These are phyloP conservation scores for Eucera pruinosa DNA, from an alignment of 2,888 invertebrate species.

Conservation along the genomic window DNA sequence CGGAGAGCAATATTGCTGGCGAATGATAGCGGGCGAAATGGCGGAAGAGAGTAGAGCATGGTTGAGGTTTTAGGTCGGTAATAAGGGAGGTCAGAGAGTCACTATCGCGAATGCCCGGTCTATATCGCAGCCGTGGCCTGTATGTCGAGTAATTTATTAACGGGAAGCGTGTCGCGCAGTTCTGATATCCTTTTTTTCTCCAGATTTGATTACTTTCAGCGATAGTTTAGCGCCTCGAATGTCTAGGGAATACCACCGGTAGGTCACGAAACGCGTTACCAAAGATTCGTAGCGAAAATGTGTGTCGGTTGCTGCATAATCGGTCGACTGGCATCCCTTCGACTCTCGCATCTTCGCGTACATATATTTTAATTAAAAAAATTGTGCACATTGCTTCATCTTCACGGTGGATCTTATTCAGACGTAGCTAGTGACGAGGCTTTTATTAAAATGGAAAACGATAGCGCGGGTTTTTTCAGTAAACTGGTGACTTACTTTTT, in stretches of 20 bases:
- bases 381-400: neutral
- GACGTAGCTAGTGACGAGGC: neutral
- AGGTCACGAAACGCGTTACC: neutral
- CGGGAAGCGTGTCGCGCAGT: conserved; percentile 48
- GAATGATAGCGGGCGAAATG: conserved; percentile 19
- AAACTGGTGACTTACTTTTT: conserved; percentile 10
- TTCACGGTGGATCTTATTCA: conserved; percentile 6
- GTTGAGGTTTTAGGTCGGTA: conserved; percentile 51
- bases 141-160: conserved; percentile 51
- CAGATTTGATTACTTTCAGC: conserved; percentile 7
- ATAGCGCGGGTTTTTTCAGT: conserved; percentile 6
- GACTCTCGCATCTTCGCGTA: neutral
- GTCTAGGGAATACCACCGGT: neutral
- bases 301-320: neutral
- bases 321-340: neutral
- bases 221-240: conserved; percentile 1
- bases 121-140: conserved; percentile 20
- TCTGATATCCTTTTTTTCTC: conserved; percentile 8
- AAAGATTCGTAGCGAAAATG: neutral
- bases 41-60: conserved; percentile 22
- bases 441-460: conserved; percentile 33
- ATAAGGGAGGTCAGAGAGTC: conserved; percentile 45
- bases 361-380: conserved; percentile 10
- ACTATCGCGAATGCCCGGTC: conserved; percentile 19
- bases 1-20: conserved; percentile 41